Evolutionary conservation across 2,797 vertebrate species (phyloP).

Genomic region (Crenuchus spilurus): DNA sequence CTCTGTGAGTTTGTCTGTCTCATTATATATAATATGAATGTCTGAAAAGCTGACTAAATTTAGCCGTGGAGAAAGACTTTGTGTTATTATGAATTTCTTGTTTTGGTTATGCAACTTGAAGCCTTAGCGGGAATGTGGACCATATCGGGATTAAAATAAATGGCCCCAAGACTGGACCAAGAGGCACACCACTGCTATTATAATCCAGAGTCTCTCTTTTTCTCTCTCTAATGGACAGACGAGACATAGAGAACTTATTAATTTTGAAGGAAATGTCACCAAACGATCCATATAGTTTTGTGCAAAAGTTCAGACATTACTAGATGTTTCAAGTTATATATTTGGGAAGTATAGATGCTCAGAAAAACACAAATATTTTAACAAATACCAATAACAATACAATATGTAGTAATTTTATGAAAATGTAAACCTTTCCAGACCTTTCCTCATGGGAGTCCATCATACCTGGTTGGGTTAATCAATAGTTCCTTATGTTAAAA

Average conservation of each 20-base stretch:
- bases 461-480: no score
- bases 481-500: no score
- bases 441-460: no score
- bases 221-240: not conserved
- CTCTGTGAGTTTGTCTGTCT: slow-evolving; percentile 30
- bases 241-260: not conserved
- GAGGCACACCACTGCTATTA: slow-evolving; percentile 6
- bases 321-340: no score
- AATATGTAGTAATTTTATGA: no score
- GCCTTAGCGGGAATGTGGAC: slow-evolving; percentile 56
- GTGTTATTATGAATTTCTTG: slow-evolving; percentile 57
- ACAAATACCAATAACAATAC: no score
- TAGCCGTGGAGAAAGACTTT: slow-evolving; percentile 57
- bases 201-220: slow-evolving; percentile 1
- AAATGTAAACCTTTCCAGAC: no score
- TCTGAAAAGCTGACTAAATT: slow-evolving; percentile 50
- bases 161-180: not conserved
- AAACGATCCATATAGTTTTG: no score
- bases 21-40: not conserved
- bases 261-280: no score
- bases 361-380: no score
- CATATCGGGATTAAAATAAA: slow-evolving; percentile 55
- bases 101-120: slow-evolving; percentile 61
- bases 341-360: no score
- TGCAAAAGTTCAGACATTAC: no score